These are phyloP conservation scores for Epizoanthus illoricatus DNA, from an alignment of 92 coral and sea anemone species.

Conservation along the genomic window DNA sequence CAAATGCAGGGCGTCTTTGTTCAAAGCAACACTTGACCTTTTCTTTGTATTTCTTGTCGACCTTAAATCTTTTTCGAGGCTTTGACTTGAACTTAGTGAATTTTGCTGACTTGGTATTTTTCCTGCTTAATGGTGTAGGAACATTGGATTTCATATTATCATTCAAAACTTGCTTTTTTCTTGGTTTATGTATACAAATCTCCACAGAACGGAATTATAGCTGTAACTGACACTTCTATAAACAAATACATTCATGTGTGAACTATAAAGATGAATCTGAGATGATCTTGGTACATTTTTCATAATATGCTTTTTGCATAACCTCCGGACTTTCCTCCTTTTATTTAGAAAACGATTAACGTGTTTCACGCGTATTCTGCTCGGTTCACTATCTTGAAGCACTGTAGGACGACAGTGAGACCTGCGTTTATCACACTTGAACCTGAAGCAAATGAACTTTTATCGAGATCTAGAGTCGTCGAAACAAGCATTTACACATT, in stretches of 20 bases:
- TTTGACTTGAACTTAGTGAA: too few relatives aligned
- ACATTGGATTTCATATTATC: too few relatives aligned
- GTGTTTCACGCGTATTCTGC: not conserved
- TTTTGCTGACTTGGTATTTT: too few relatives aligned
- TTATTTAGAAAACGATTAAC: too few relatives aligned
- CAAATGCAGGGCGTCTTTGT: too few relatives aligned
- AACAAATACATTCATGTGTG: not conserved
- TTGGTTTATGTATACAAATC: too few relatives aligned
- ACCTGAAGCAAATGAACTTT: not conserved
- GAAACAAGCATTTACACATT: not conserved
- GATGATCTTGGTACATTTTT: not conserved
- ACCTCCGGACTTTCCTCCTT: not conserved
- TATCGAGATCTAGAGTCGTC: not conserved
- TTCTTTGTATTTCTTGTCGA: too few relatives aligned
- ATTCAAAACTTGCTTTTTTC: too few relatives aligned
- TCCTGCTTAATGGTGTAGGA: too few relatives aligned
- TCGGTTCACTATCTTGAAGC: not conserved
- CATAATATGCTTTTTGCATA: not conserved
- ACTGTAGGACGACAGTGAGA: not conserved
- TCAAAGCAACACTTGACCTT: too few relatives aligned
- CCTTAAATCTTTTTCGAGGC: too few relatives aligned
- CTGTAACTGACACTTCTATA: not conserved
- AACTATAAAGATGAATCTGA: not conserved
- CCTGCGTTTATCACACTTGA: too few relatives aligned
- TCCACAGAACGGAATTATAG: not conserved